phyloP scores from a whole-genome alignment of 2,888 invertebrate genomes.

The Noctua janthina region DNA sequence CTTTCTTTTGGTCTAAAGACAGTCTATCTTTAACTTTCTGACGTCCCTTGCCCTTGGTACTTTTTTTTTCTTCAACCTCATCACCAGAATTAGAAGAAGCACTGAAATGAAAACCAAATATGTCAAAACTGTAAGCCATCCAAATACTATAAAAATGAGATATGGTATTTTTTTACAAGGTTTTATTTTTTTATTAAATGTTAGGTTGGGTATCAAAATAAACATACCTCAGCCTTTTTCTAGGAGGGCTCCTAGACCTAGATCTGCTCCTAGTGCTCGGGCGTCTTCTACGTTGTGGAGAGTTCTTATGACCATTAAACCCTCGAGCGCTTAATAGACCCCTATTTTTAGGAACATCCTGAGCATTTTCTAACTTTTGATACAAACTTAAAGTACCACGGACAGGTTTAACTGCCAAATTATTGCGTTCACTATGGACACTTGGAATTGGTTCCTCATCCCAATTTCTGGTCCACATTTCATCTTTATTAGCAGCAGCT shows the following conservation, averaged over 20 bases:
- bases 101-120: constrained; percentile 78
- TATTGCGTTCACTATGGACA: constrained; percentile 94
- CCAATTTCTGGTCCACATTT: constrained; percentile 98
- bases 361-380: constrained; percentile 87
- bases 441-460: constrained; percentile 97
- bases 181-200: not conserved
- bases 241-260: constrained; percentile 87
- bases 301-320: constrained; percentile 77
- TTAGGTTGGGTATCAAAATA: not conserved
- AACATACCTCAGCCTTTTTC: constrained; percentile 86
- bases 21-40: constrained; percentile 91
- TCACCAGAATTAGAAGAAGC: constrained; percentile 89
- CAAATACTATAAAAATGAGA: too few species aligned
- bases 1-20: constrained; percentile 85
- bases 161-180: too few species aligned
- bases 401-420: constrained; percentile 91
- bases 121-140: not conserved
- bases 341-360: constrained; percentile 75
- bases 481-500: constrained; percentile 96
- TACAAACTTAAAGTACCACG: constrained; percentile 90
- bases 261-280: constrained; percentile 83
- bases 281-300: constrained; percentile 82
- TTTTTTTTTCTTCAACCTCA: constrained; percentile 89
- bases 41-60: constrained; percentile 81
- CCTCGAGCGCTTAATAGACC: constrained; percentile 72